Evolutionary conservation across 2,797 vertebrate species (phyloP), one percentile per base, ranked within the genome.

Genomic region (Urosaurus nigricauda): DNA sequence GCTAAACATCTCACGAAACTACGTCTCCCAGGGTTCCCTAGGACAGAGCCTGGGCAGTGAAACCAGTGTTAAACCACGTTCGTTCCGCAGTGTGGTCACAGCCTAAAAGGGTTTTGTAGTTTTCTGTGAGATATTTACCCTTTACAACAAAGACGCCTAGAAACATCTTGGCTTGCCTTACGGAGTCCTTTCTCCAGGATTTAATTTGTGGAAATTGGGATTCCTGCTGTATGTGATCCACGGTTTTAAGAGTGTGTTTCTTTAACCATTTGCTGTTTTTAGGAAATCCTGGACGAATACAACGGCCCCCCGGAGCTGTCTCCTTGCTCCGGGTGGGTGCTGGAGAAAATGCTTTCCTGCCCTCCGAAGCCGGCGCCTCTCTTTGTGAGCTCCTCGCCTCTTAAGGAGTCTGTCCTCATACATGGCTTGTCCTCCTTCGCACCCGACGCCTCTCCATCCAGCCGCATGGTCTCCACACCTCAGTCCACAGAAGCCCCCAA

Each of bases 271-370:
- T 63, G 84, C 26, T 86, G 16, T 24, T 26, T n/a, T 1, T n/a
- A 97, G 97, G 96, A 96, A 88, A 35, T 96, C 56, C 81, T 97
- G 77, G 96, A 96, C 93, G 95, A 94, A 71, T 96, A 95, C 2
- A 84, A 94, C 47, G 79, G 94, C 1, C 90, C 94, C 35, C 92
- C 95, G 0, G 93, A 90, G 91, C 94, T 98, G 0, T 97, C 97
- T 0, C 32, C 93, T 0, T 96, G 95, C 21, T 95, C 96, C 0
- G 96, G 95, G 51, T 96, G 96, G 97, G 96, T 97, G 26, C 93
- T 97, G 5, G 97, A 97, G 80, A 96, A 91, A 12, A 35, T 97
- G 21, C 14, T 91, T 2, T 90, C 70, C 14, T 83, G 73, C 0
- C 37, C 73, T 0, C 87, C 88, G 47, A 88, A 85, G 68, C 94